These are phyloP conservation scores for Siphlonurus alternatus DNA, from an alignment of 2,888 invertebrate species.

Conservation along the genomic window DNA sequence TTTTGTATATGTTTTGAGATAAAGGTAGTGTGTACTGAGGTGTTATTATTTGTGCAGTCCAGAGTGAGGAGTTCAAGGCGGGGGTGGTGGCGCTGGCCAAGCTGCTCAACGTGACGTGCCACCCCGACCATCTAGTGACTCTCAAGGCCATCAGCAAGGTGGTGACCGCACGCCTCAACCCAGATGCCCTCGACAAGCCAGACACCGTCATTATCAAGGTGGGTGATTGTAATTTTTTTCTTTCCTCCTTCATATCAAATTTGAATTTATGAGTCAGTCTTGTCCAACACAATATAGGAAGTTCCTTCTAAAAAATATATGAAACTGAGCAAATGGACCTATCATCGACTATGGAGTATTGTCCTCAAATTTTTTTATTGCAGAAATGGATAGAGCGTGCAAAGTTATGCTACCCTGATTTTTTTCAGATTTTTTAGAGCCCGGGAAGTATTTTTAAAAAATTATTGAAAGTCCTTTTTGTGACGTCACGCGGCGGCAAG, in stretches of 20 bases:
- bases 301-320: no score
- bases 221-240: conserved; percentile 12
- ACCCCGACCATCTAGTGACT: conserved; percentile 62
- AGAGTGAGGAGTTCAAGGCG: conserved; percentile 61
- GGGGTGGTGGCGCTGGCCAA: conserved; percentile 67
- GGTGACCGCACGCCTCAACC: conserved; percentile 38
- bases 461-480: no score
- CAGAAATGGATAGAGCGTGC: no score
- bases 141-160: conserved; percentile 49
- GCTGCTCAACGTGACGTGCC: conserved; percentile 60
- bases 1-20: not conserved
- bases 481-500: no score
- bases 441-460: no score
- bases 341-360: no score
- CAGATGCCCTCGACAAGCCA: conserved; percentile 38
- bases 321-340: not conserved
- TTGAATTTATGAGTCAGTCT: no score
- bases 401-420: no score
- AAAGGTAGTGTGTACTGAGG: not conserved
- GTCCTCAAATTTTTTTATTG: no score
- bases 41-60: conserved; percentile 39
- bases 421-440: no score
- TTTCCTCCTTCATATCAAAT: not conserved
- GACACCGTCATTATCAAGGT: conserved; percentile 31
- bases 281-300: no score